Evolutionary conservation across 2,888 invertebrate species (phyloP).

Genomic region (Polymixis flavicincta): DNA sequence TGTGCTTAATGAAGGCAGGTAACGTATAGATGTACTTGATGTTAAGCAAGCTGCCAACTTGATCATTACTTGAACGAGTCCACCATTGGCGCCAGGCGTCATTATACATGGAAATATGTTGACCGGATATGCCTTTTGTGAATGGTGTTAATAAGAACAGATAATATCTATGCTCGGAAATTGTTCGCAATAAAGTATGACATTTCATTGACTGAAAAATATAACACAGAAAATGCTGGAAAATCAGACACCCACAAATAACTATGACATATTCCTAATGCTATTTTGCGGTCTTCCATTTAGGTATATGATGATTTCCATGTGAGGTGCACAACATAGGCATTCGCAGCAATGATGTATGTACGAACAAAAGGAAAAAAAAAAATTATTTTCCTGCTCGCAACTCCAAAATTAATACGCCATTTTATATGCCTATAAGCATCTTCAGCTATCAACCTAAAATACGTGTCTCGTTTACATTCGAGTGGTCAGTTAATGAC

Average conservation of each 20-base stretch:
- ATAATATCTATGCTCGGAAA: not conserved
- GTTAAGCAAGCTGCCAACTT: conserved; percentile 71
- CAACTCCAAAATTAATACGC: conserved; percentile 26
- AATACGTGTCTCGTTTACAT: conserved; percentile 54
- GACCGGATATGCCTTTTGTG: conserved; percentile 50
- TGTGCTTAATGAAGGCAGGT: conserved; percentile 60
- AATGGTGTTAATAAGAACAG: conserved; percentile 7
- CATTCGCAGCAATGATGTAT: not conserved
- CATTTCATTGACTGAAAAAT: not conserved
- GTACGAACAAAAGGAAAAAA: conserved; percentile 4
- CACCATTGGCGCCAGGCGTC: conserved; percentile 58
- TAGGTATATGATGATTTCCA: conserved; percentile 2
- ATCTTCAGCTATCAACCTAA: conserved; percentile 45
- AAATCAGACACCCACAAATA: not conserved
- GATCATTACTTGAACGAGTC: conserved; percentile 67
- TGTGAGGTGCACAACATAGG: not conserved
- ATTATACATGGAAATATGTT: conserved; percentile 57
- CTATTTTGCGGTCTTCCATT: conserved; percentile 3
- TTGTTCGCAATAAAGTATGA: not conserved
- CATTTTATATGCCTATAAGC: conserved; percentile 34
- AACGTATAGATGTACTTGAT: conserved; percentile 59
- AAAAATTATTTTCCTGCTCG: not conserved
- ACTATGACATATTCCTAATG: conserved; percentile 4
- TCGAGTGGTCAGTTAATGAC: conserved; percentile 45
- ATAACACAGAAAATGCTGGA: not conserved